phyloP scores from a whole-genome alignment of 1,140 invertebrate species.

The Conus betulinus region DNA sequence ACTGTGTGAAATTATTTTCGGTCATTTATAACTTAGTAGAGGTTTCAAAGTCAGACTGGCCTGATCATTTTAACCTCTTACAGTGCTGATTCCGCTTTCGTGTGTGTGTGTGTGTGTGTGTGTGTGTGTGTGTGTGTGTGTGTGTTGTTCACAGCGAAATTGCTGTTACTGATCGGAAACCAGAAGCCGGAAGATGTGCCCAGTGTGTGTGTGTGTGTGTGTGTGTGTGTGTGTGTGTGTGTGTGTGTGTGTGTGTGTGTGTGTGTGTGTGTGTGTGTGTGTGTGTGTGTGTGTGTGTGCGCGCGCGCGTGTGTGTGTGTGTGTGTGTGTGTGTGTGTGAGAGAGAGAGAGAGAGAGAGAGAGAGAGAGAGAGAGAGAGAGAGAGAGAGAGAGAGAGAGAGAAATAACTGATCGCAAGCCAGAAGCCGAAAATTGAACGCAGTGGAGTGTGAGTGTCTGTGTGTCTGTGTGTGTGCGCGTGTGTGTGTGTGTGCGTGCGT shows the following conservation, averaged over 20 bases:
- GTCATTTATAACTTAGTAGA: too few species aligned
- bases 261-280: conserved; percentile 22
- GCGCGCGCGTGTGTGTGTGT: neutral
- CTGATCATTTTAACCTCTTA: too few species aligned
- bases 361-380: too few species aligned
- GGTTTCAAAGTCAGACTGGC: too few species aligned
- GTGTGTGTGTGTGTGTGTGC: conserved; percentile 2
- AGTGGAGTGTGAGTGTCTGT: neutral
- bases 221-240: conserved; percentile 3
- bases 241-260: conserved; percentile 1
- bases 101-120: conserved; percentile 15
- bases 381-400: too few species aligned
- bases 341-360: too few species aligned
- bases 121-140: conserved; percentile 7
- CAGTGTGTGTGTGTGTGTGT: conserved; percentile 8
- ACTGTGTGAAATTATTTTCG: too few species aligned
- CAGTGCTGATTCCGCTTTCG: neutral
- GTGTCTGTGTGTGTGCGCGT: neutral
- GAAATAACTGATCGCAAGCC: too few species aligned
- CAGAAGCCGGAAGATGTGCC: neutral
- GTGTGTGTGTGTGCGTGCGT: neutral
- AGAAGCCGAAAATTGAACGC: too few species aligned
- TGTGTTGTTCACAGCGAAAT: neutral
- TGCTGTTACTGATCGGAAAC: too few species aligned
- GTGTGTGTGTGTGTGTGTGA: neutral